These are phyloP conservation scores for Gorsachius goisagi DNA, from an alignment of 2,113 vertebrate genomes.

Conservation along the genomic window DNA sequence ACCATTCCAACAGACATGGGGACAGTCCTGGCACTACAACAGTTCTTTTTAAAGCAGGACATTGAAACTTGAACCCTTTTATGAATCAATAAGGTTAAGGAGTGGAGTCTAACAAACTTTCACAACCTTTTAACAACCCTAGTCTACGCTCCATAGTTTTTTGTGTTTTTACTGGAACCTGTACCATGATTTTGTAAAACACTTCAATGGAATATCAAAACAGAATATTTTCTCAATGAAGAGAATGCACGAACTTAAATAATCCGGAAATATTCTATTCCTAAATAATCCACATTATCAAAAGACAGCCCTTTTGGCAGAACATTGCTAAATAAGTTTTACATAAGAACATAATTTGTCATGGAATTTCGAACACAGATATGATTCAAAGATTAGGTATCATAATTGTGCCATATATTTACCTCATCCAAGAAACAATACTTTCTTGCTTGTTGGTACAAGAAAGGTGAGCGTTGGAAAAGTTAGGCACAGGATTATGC, in stretches of 20 bases:
- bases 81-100: background rate
- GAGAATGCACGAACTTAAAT: background rate
- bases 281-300: background rate
- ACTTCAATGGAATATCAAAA: background rate
- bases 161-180: background rate
- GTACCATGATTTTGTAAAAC: background rate
- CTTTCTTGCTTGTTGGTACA: background rate
- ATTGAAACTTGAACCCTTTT: background rate
- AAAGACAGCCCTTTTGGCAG: background rate
- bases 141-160: background rate
- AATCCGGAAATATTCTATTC: background rate
- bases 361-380: background rate
- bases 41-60: background rate
- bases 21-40: background rate
- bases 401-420: background rate
- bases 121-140: background rate
- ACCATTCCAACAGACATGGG: background rate
- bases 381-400: background rate
- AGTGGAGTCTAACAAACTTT: background rate
- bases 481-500: background rate
- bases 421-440: background rate
- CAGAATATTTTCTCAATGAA: background rate
- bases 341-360: background rate
- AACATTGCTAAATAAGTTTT: background rate
- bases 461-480: background rate